Evolutionary conservation across 2,113 vertebrate genomes (phyloP), one percentile per base, ranked within the genome.

Genomic region (Actenoides lindsayi): DNA sequence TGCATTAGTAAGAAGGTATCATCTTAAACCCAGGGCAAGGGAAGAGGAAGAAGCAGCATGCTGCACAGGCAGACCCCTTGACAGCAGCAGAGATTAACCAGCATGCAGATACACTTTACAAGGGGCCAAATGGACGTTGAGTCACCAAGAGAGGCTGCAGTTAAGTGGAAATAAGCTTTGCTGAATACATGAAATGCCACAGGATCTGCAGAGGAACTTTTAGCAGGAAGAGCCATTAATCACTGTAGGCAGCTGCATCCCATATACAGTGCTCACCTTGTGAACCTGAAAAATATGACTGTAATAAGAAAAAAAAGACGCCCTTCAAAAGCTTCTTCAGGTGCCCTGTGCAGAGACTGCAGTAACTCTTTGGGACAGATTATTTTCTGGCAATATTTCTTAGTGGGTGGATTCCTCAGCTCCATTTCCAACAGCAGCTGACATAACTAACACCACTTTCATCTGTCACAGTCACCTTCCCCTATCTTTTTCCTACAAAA

Each of bases 221-320:
- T 73, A 65, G 88, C 56, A 73, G 79, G 93, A 95, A 69, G 56
- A 87, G 69, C 73, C 80, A 95, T 97, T 97, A 96, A 95, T 97
- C 96, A 97, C 87, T 83, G 80, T 77, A 96, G 91, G 87, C 94
- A 95, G 90, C 95, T 97, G 93, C 74, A 95, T 94, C 93, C 87
- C 90, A 75, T 95, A 90, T 69, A 95, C 70, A 65, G 80, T 48
- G 56, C 76, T 96, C 90, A 97, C 94, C 93, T 93, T 90, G 84
- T 97, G 94, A 97, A 97, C 93, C 74, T 88, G 88, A 95, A 96
- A 97, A 97, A 96, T 93, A 96, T 96, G 90, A 95, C 95, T 91
- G 87, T 94, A 96, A 96, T 95, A 93, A 96, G 96, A 95, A 96
- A 97, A 37, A 37, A 95, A 94, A 92, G 90, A 90, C 0, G 91